phyloP scores from a whole-genome alignment of 2,797 vertebrate genomes.

The Okamejei kenojei region DNA sequence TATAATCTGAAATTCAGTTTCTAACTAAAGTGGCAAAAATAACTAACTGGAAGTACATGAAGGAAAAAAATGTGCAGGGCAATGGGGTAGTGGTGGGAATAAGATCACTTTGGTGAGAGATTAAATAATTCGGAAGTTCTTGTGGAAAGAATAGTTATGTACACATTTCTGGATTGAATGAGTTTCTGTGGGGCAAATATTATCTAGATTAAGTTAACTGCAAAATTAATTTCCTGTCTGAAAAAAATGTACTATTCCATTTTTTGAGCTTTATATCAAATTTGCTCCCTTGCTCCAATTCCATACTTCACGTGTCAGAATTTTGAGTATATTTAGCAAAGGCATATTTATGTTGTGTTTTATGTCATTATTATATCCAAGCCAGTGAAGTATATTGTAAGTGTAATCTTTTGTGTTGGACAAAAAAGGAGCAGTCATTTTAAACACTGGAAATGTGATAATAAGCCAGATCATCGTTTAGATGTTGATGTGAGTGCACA shows the following conservation, averaged over 20 bases:
- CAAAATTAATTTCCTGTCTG: background rate
- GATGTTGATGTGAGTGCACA: no score
- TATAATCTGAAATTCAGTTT: background rate
- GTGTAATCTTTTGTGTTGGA: no score
- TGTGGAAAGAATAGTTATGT: background rate
- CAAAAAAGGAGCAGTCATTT: no score
- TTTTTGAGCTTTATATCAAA: background rate
- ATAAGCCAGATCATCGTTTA: no score
- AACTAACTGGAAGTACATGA: no score
- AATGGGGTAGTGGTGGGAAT: background rate
- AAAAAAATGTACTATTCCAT: background rate
- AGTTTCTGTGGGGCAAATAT: background rate
- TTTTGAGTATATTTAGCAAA: background rate
- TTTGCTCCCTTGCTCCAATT: background rate
- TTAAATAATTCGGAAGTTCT: background rate
- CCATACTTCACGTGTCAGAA: background rate
- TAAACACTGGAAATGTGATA: no score
- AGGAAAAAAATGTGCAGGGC: background rate
- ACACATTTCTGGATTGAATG: background rate
- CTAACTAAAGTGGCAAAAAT: no score
- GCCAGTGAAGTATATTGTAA: no score
- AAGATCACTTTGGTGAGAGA: background rate
- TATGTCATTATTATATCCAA: no score
- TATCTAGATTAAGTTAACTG: background rate
- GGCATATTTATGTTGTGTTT: no score